A percentile compares a stretch with the other conserved stretches of the same genome.
Conservation (phyloP, 2,797 vertebrate species). For the Pangasius krempfi region DNA sequence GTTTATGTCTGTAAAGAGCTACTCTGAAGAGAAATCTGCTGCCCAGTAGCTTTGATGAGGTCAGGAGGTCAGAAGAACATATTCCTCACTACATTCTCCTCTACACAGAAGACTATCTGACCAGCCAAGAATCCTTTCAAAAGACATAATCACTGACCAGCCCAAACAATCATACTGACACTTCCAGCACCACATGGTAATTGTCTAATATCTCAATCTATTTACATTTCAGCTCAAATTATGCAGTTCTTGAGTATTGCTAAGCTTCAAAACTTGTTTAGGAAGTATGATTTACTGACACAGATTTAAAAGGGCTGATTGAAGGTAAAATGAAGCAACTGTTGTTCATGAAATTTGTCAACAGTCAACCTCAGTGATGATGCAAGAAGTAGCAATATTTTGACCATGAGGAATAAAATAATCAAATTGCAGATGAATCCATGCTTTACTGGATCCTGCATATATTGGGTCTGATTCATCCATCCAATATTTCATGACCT, state of each 20-base stretch:
- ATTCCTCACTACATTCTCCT: slow-evolving; percentile 35
- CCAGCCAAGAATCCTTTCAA: slow-evolving; percentile 34
- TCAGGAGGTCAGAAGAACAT: slow-evolving; percentile 41
- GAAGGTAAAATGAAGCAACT: slow-evolving; percentile 29
- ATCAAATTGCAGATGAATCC: slow-evolving; percentile 48
- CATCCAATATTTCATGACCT: background rate
- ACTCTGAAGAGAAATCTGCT: slow-evolving; percentile 32
- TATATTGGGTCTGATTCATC: slow-evolving; percentile 27
- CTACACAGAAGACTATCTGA: slow-evolving; percentile 22
- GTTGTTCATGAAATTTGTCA: slow-evolving; percentile 15
- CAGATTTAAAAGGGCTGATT: slow-evolving; percentile 7
- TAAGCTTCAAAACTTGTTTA: slow-evolving; percentile 6
- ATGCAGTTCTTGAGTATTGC: slow-evolving; percentile 18
- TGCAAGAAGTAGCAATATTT: slow-evolving; percentile 24
- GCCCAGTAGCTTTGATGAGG: slow-evolving; percentile 36
- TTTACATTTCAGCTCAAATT: slow-evolving; percentile 23
- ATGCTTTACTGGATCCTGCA: slow-evolving; percentile 23
- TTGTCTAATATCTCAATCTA: slow-evolving; percentile 12
- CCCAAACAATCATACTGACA: background rate
- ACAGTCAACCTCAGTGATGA: slow-evolving; percentile 16
- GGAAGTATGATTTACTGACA: slow-evolving; percentile 25
- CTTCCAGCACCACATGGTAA: slow-evolving; percentile 28
- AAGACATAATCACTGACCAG: slow-evolving; percentile 10
- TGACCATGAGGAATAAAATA: slow-evolving; percentile 13
- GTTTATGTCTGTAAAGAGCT: background rate